Conservation (phyloP, 1,140 invertebrate genomes). For the Oryzaephilus surinamensis region DNA sequence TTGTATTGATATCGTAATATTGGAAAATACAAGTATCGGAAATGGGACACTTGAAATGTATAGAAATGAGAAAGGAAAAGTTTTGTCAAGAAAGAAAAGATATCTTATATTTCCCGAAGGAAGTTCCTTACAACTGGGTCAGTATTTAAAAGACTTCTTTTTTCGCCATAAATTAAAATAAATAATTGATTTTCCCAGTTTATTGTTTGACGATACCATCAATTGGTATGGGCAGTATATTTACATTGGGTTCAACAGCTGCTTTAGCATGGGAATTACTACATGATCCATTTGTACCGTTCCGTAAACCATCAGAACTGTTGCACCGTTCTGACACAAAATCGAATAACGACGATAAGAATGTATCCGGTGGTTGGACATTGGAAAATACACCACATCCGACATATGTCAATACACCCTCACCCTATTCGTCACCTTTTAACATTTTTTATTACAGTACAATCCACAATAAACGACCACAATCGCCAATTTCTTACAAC, state of each 20-base stretch:
- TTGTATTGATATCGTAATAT: no score
- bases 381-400: slow-evolving; percentile 7
- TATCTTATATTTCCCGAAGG: slow-evolving; percentile 71
- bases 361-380: slow-evolving; percentile 8
- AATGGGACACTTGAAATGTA: no score
- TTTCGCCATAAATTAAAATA: no score
- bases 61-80: neutral
- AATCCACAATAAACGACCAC: slow-evolving; percentile 29
- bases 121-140: slow-evolving; percentile 62
- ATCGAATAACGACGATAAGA: slow-evolving; percentile 1
- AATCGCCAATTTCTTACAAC: slow-evolving; percentile 4
- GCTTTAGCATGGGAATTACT: slow-evolving; percentile 65
- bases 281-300: slow-evolving; percentile 37
- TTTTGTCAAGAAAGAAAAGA: slow-evolving; percentile 51
- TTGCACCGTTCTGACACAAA: slow-evolving; percentile 3
- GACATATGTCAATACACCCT: no score
- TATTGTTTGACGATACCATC: slow-evolving; percentile 53
- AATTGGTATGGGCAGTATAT: slow-evolving; percentile 44
- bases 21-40: no score
- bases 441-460: slow-evolving; percentile 13
- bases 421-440: no score
- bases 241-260: slow-evolving; percentile 57
- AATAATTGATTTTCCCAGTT: slow-evolving; percentile 44
- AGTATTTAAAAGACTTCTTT: slow-evolving; percentile 8
- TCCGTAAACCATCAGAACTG: slow-evolving; percentile 3